Percentiles rank a stretch among this genome's conserved stretches.
These are phyloP conservation scores for Tetraneura akinire DNA, from an alignment of 1,140 invertebrate species.

Conservation along the genomic window DNA sequence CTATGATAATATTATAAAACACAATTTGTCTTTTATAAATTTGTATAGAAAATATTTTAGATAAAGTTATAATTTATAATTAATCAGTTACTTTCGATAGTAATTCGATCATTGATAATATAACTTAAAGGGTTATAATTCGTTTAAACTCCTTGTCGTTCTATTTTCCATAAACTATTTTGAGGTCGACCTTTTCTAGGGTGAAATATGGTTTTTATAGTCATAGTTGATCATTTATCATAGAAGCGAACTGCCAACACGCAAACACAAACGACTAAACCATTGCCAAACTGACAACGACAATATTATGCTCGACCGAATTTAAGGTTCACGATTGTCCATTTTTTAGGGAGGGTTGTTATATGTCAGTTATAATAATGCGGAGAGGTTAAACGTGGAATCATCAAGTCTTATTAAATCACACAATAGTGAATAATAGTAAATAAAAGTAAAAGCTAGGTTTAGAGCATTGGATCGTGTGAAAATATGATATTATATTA, in stretches of 20 bases:
- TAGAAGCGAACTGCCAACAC: background rate
- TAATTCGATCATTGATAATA: no score
- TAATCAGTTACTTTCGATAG: no score
- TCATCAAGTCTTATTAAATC: background rate
- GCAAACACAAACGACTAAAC: background rate
- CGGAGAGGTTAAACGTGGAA: background rate
- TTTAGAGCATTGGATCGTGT: no score
- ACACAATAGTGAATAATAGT: background rate
- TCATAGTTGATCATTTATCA: constrained; percentile 9
- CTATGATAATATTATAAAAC: no score
- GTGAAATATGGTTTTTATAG: constrained; percentile 9
- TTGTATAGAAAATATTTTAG: no score
- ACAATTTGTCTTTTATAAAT: no score
- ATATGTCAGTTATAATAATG: background rate
- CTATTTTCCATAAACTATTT: background rate
- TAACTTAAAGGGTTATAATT: no score
- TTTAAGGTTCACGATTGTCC: background rate
- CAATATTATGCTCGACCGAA: background rate
- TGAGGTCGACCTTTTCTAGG: background rate
- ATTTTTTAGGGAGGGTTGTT: background rate
- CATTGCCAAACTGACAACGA: background rate
- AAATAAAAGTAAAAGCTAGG: background rate
- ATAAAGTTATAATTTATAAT: no score
- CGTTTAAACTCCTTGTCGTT: background rate
- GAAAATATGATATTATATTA: no score